Base-by-base conservation (phyloP, 1,140 invertebrate species). In the Drosophila eugracilis region DNA sequence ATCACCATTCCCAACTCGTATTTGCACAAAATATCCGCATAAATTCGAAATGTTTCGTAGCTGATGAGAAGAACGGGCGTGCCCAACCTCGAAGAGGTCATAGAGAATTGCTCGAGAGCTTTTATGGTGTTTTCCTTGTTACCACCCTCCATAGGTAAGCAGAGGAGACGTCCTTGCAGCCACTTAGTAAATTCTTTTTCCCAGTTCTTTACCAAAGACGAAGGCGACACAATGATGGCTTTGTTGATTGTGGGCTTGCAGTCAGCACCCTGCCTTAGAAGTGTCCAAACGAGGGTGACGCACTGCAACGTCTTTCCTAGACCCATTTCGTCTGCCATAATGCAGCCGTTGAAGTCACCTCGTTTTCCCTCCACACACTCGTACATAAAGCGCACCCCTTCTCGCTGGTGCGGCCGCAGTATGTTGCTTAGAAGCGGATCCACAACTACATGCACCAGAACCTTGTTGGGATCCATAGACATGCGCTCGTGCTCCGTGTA, bases 331-430 rank as follows among this genome's bases (percentile, higher is more conserved):
- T 99, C 98, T 24, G 98, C 98, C 98, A 99, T 99, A 34, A 99
- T 99, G 85, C 98, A 99, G 2, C 98, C 98, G 93, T 94, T 96
- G 63, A 96, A 96, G 75, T 95, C 93, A 66, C 96, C 95, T 67
- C 95, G 48, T 60, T 94, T 93, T 12, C 99, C 99, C 28, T 97
- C 99, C 1, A 99, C 98, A 94, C 99, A 99, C 91, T 99, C 98
- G 91, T 99, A 99, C 98, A 99, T 99, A 92, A 99, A 99, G 90
- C 98, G 98, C 0, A 99, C 99, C 24, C 99, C 99, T 91, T 99
- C 99, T 59, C 99, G 94, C 92, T 99, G 99, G 95, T 99, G 99
- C 14, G 99, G 99, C 52, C 98, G 93, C 4, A 99, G 93, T 47
- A 99, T 95, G 88, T 97, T 96, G 26, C 96, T 95, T 12, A 99